Conservation (phyloP, 2,797 vertebrate species). For the Chelidonichthys spinosus region DNA sequence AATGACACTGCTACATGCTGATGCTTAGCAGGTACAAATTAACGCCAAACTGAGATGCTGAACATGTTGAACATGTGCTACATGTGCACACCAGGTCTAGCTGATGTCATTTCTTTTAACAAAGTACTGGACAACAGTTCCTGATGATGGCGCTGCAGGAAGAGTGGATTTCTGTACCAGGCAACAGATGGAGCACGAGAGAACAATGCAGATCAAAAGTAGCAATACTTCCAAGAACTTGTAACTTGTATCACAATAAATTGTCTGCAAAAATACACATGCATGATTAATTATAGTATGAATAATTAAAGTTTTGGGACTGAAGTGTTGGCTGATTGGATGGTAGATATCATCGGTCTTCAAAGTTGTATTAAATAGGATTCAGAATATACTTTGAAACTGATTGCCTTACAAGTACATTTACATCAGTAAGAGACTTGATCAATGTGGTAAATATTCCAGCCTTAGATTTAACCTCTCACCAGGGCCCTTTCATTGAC, state of each 20-base stretch:
- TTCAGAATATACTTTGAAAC: neutral
- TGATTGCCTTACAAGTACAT: conserved; percentile 1
- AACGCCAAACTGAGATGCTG: neutral
- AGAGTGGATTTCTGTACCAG: neutral
- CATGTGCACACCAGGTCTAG: neutral
- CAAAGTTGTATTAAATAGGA: neutral
- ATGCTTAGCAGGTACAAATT: neutral
- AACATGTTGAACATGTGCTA: neutral
- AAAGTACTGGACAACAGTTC: neutral
- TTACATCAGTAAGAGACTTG: conserved; percentile 20
- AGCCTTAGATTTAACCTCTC: conserved; percentile 20
- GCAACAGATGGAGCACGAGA: conserved; percentile 7
- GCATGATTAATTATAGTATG: neutral
- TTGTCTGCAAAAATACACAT: neutral
- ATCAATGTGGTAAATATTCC: conserved; percentile 29
- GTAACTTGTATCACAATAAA: neutral
- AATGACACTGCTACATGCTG: neutral
- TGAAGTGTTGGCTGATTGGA: neutral
- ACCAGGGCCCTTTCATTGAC: conserved; percentile 21
- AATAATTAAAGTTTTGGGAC: conserved; percentile 5
- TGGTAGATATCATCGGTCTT: neutral
- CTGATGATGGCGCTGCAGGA: neutral
- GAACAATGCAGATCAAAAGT: neutral
- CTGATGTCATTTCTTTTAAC: neutral
- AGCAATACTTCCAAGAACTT: neutral